Evolutionary conservation across 2,888 invertebrate genomes (phyloP).

Genomic region (Callosobruchus maculatus): DNA sequence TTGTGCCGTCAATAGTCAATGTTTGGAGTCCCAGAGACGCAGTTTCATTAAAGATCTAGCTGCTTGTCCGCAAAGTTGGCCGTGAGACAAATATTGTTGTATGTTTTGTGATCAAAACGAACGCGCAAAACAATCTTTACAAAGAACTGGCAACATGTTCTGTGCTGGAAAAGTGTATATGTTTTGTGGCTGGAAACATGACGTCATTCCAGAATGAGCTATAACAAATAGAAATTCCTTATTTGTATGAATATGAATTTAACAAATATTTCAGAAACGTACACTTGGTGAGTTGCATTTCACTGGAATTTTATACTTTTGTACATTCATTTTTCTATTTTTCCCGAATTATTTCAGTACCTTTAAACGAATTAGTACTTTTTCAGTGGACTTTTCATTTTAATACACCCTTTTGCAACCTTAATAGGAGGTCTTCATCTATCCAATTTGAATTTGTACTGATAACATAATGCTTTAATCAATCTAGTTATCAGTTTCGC

Average conservation of each 20-base stretch:
- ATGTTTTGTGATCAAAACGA: neutral
- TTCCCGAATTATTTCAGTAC: neutral
- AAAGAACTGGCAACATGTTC: too few species aligned
- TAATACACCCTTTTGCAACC: neutral
- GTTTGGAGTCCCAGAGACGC: too few species aligned
- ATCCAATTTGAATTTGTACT: neutral
- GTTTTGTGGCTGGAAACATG: conserved; percentile 8
- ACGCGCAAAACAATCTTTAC: neutral
- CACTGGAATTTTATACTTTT: neutral
- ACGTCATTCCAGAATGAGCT: conserved; percentile 28
- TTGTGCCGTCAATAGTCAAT: too few species aligned
- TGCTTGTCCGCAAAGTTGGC: too few species aligned
- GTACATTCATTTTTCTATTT: neutral
- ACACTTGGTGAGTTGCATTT: conserved; percentile 14
- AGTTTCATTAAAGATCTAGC: too few species aligned
- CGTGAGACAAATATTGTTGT: too few species aligned
- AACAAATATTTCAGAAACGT: conserved; percentile 14
- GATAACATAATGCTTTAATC: conserved; percentile 1
- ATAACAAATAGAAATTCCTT: conserved; percentile 26
- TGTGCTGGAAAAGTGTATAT: too few species aligned
- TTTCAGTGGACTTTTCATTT: neutral
- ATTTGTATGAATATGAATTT: conserved; percentile 27
- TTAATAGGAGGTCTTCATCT: neutral
- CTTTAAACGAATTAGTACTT: neutral
- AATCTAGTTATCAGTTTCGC: neutral